phyloP scores from a whole-genome alignment of 2,888 invertebrate genomes.

The Eupithecia exiguata region DNA sequence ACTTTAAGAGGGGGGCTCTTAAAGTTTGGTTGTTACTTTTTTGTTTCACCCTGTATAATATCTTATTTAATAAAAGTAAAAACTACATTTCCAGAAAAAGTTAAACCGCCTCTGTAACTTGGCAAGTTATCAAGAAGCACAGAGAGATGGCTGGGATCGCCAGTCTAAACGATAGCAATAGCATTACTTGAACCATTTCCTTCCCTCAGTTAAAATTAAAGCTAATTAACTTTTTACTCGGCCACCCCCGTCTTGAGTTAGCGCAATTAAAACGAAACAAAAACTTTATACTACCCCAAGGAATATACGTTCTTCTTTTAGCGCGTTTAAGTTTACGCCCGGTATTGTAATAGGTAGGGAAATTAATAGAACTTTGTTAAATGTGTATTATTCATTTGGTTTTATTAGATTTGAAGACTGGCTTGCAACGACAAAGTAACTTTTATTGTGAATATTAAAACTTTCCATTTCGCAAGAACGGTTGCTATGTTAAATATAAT shows the following conservation, averaged over 20 bases:
- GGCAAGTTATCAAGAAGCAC: constrained; percentile 21
- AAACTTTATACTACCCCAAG: constrained; percentile 71
- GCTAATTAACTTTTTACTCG: constrained; percentile 78
- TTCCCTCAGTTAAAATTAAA: constrained; percentile 73
- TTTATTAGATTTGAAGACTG: background rate
- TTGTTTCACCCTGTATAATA: too few relatives aligned
- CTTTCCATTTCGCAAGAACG: too few relatives aligned
- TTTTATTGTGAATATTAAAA: too few relatives aligned
- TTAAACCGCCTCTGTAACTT: background rate
- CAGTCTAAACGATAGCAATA: constrained; percentile 41
- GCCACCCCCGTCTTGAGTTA: constrained; percentile 43
- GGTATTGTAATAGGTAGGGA: constrained; percentile 42
- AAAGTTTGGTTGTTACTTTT: too few relatives aligned
- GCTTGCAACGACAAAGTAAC: background rate
- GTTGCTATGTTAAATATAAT: too few relatives aligned
- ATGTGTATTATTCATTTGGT: constrained; percentile 16
- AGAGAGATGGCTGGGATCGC: constrained; percentile 17
- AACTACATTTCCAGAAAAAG: background rate
- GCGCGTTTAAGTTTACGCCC: constrained; percentile 37
- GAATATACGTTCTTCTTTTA: constrained; percentile 52
- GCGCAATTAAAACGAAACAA: constrained; percentile 78
- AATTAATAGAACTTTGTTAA: constrained; percentile 36
- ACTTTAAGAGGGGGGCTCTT: too few relatives aligned
- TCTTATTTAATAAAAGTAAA: background rate
- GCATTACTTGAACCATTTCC: constrained; percentile 52